Conservation (phyloP, 2,797 vertebrate genomes). For the Pipistrellus pygmaeus region DNA sequence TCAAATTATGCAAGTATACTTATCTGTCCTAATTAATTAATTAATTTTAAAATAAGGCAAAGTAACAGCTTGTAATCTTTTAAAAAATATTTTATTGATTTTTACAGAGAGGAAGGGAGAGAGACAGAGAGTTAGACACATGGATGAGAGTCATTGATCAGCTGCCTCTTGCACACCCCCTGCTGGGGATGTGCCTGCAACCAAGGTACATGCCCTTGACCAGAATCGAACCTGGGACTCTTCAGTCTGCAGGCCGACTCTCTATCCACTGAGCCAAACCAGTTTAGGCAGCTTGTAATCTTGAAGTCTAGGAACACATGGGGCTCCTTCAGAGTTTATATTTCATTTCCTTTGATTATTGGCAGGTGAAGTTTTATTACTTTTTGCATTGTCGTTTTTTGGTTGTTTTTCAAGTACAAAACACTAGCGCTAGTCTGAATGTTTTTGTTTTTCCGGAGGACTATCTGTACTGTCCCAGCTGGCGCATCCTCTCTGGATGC, state of each 20-base stretch:
- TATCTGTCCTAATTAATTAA: background rate
- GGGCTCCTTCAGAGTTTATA: background rate
- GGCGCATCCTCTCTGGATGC: constrained; percentile 49
- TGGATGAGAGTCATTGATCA: no score
- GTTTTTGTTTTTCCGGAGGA: background rate
- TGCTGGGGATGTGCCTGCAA: no score
- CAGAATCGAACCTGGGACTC: no score
- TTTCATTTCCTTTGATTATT: background rate
- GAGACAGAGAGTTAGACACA: no score
- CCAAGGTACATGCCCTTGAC: no score
- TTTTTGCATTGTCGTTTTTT: background rate
- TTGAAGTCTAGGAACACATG: background rate
- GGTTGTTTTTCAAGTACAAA: background rate
- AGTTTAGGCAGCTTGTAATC: background rate
- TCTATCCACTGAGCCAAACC: no score
- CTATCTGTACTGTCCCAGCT: background rate
- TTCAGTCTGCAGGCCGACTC: no score
- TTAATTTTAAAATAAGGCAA: background rate
- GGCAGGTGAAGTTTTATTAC: background rate
- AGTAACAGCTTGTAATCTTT: background rate
- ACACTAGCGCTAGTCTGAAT: background rate
- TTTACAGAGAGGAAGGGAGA: no score
- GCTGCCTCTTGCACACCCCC: no score
- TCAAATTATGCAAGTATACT: background rate
- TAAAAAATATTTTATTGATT: no score